Evolutionary conservation across 2,888 invertebrate species (phyloP).

Genomic region (Xestia c-nigrum): DNA sequence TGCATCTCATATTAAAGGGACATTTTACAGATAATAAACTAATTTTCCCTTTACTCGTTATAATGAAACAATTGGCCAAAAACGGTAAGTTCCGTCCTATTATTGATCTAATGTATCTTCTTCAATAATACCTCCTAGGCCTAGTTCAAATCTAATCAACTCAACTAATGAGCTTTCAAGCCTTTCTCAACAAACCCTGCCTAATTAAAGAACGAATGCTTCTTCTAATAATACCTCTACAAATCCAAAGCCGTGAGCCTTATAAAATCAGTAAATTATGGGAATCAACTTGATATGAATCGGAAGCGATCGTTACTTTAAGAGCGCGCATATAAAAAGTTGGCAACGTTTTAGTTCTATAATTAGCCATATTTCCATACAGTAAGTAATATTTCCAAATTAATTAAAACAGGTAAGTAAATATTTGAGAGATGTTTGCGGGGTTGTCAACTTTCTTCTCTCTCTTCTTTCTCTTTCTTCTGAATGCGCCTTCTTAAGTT

Average conservation of each 20-base stretch:
- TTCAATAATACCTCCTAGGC: neutral
- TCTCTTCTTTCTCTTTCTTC: too few species aligned
- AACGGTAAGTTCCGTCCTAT: slow-evolving; percentile 85
- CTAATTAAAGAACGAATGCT: neutral
- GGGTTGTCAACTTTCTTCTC: too few species aligned
- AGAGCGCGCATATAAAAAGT: too few species aligned
- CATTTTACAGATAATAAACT: slow-evolving; percentile 91
- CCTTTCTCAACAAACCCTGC: neutral
- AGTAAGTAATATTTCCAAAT: too few species aligned
- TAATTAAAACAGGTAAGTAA: too few species aligned
- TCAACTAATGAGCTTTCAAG: neutral
- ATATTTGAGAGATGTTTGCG: too few species aligned
- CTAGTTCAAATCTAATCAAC: neutral
- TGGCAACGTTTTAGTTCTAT: too few species aligned
- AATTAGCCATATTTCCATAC: too few species aligned
- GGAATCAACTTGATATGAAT: neutral
- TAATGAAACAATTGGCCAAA: slow-evolving; percentile 91
- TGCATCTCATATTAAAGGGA: slow-evolving; percentile 91
- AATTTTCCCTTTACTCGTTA: slow-evolving; percentile 90
- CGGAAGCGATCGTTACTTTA: neutral
- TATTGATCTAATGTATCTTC: neutral
- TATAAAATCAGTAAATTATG: slow-evolving; percentile 13
- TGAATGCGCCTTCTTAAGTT: neutral
- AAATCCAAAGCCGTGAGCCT: neutral
- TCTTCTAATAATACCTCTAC: neutral